A percentile compares a stretch with the other conserved stretches of the same genome.
phyloP scores from a whole-genome alignment of 2,888 invertebrate genomes.

The Lasius platythorax region DNA sequence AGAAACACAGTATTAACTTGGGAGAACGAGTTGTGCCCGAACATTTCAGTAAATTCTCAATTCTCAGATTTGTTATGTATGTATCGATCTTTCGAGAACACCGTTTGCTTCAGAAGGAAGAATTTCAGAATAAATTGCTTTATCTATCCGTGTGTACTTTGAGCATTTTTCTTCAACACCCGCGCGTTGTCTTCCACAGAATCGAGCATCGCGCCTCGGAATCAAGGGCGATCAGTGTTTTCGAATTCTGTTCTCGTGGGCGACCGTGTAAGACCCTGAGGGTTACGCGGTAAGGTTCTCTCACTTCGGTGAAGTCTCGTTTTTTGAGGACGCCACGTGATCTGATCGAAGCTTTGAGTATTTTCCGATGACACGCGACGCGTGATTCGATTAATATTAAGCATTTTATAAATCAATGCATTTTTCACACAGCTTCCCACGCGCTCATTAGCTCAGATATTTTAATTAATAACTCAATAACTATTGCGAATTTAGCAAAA shows the following conservation, averaged over 20 bases:
- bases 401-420: not conserved
- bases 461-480: no score
- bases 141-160: not conserved
- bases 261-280: slow-evolving; percentile 67
- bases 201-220: not conserved
- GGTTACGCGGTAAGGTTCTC: slow-evolving; percentile 48
- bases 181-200: not conserved
- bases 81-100: no score
- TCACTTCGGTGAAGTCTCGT: not conserved
- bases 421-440: not conserved
- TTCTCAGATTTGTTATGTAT: not conserved
- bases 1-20: not conserved
- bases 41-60: no score
- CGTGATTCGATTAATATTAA: not conserved
- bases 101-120: not conserved
- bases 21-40: not conserved
- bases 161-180: not conserved
- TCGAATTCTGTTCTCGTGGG: slow-evolving; percentile 45
- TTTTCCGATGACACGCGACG: not conserved
- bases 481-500: no score
- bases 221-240: slow-evolving; percentile 45
- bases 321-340: not conserved
- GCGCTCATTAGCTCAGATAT: no score
- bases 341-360: not conserved
- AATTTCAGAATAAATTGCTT: not conserved